A percentile compares a stretch with the other conserved stretches of the same genome.
These are phyloP conservation scores for Pseudotriccus pelzelni DNA, from an alignment of 2,797 vertebrate genomes.

Conservation along the genomic window DNA sequence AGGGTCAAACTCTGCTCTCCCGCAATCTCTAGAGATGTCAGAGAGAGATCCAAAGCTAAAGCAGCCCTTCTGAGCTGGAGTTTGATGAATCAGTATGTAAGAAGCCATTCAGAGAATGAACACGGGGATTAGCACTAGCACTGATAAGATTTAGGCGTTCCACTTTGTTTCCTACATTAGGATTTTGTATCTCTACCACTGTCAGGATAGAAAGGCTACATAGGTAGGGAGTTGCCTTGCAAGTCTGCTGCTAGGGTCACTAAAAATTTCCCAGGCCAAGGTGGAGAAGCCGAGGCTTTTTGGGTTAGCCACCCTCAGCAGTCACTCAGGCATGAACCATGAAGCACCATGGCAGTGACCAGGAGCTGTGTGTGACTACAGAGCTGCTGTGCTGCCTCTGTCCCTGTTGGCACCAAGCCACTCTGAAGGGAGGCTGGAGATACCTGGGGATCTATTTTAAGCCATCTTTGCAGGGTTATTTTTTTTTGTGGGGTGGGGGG, in stretches of 20 bases:
- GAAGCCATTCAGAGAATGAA: not conserved
- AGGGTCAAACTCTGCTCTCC: not conserved
- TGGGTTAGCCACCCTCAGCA: accelerated
- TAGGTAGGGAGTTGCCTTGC: no score
- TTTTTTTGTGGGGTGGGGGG: not conserved
- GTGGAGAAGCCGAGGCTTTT: not conserved
- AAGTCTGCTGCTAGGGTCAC: not conserved
- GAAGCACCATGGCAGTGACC: not conserved
- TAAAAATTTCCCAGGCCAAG: not conserved
- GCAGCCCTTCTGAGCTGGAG: not conserved
- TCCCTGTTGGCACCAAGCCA: not conserved
- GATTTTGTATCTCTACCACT: not conserved
- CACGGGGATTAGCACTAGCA: not conserved
- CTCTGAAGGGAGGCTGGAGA: not conserved
- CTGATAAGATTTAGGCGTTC: not conserved
- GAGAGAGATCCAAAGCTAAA: not conserved
- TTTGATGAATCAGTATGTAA: not conserved
- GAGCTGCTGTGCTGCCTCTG: not conserved
- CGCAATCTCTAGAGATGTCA: not conserved
- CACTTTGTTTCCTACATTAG: not conserved
- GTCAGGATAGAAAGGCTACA: no score
- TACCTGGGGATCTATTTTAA: not conserved
- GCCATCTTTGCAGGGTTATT: not conserved
- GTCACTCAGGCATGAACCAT: not conserved
- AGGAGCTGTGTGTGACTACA: not conserved